Base-by-base conservation (phyloP, 2,797 vertebrate species). In the Coreius guichenoti region DNA sequence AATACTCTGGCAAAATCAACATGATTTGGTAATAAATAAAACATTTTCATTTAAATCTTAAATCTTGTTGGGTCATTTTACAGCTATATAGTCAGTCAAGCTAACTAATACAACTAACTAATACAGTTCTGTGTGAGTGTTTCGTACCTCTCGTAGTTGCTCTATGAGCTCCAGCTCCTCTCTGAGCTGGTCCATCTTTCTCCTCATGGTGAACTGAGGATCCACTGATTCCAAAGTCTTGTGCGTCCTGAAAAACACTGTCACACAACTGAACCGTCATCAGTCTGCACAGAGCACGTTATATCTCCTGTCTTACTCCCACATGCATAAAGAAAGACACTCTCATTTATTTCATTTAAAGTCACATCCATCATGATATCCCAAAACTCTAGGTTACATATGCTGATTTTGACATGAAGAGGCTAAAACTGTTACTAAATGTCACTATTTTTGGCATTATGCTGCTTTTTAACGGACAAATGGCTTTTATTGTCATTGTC, bases 121-220 rank as follows among this genome's bases (percentile, higher is more conserved):
- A 56, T 29, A 3, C 4, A 26, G 56, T 29, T 70, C 36, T 75
- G 58, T 58, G 36, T 51, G 69, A 26, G 31, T 65, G 61, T 76
- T 29, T 78, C 17, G n/a, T 36, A 95, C 94, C 1, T 95, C 94
- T 93, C 94, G 81, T 31, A 95, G 94, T 45, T 93, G 92, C 69
- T 95, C 94, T 90, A 91, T 93, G 8, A 96, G 93, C 89, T 95
- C 98, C 93, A 97, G 95, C 63, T 99, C 98, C 91, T 99, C 98
- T 90, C 97, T 93, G 91, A 98, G 94, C 92, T 99, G 98, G 84
- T 99, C 98, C 98, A 99, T 98, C 93, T 97, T 98, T 81, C 98
- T 95, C 84, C 97, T 95, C 90, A 99, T 98, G 75, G 98, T 99
- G 93, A 99, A 99, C 87, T 99, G 98, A 74, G 97, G 97, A 88